Base-by-base conservation (phyloP, 2,113 vertebrate species). In the Dromiciops gliroides region DNA sequence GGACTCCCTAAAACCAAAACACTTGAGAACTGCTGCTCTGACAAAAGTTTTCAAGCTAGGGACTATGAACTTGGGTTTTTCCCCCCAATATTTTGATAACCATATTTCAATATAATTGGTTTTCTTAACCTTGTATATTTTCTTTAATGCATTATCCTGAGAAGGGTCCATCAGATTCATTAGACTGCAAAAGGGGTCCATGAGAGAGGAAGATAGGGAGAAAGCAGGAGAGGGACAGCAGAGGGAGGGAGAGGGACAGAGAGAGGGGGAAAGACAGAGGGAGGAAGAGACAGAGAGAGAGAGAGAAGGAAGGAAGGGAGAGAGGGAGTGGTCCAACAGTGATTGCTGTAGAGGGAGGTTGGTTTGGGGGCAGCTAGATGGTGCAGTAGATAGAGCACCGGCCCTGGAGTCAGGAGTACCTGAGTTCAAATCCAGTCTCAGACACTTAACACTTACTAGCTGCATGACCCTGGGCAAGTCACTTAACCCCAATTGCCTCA, bases 201-300 rank as follows among this genome's bases (percentile, higher is more conserved):
- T 28, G 37, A 75, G 14, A 75, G 5, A n/a, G 56, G 28, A 31
- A 37, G 56, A 31, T 10, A 31, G 28, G 28, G 56, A 10, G 26
- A 56, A 28, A 60, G 2, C 11, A 0, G 10, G 23, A 60, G 56
- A 60, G 3, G 4, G 11, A 60, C 2, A 31, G 3, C 12, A 8
- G 0, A 5, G 16, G 14, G 11, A 56, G 26, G 2, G 53, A 28
- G 28, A 28, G 26, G 53, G 19, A 28, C 0, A 56, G 26, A 56
- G 0, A 9, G 26, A 28, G 0, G 31, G 10, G 31, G 2, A 12
- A 11, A 11, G 8, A 12, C 2, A 11, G 25, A 67, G 28, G 14
- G 25, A 1, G 11, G 28, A 3, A 67, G 3, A 14, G 9, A 5
- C 8, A 67, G 31, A 14, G 4, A 37, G 31, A 56, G 53, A 56